Conservation (phyloP, 2,113 vertebrate species). For the Natator depressus region DNA sequence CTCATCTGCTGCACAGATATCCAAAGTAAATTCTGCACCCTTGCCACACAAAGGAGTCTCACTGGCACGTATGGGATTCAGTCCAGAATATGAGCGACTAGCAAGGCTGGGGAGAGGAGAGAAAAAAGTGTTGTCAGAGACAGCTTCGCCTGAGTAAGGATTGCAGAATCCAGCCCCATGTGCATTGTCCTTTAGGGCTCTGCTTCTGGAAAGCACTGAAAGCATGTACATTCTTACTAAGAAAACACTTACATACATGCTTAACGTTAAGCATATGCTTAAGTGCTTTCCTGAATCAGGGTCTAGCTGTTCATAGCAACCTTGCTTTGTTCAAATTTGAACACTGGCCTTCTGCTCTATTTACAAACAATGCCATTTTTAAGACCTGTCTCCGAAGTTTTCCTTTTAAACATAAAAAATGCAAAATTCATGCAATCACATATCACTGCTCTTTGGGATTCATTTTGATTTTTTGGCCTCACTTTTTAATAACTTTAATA, state of each 20-base stretch:
- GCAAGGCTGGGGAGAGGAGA: neutral
- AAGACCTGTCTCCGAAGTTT: neutral
- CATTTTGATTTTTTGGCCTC: constrained; percentile 24
- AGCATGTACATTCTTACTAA: neutral
- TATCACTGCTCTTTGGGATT: constrained; percentile 4
- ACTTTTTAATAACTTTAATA: constrained; percentile 38
- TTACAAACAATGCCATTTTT: accelerated
- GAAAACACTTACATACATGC: neutral
- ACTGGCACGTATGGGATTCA: neutral
- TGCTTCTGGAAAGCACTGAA: neutral
- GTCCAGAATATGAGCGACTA: neutral
- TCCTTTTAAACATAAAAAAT: neutral
- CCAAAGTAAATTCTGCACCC: neutral
- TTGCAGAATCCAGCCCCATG: neutral
- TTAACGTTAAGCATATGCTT: neutral
- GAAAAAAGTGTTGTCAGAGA: neutral
- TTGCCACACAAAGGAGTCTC: neutral
- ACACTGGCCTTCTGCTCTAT: neutral
- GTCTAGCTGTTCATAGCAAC: neutral
- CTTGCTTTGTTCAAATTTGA: neutral
- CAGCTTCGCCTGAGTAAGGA: neutral
- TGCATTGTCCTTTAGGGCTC: neutral
- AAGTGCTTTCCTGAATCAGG: neutral
- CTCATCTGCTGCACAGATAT: neutral
- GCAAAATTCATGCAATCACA: neutral